Base-by-base conservation (phyloP, 2,888 invertebrate species). In the Nymphalis urticae region DNA sequence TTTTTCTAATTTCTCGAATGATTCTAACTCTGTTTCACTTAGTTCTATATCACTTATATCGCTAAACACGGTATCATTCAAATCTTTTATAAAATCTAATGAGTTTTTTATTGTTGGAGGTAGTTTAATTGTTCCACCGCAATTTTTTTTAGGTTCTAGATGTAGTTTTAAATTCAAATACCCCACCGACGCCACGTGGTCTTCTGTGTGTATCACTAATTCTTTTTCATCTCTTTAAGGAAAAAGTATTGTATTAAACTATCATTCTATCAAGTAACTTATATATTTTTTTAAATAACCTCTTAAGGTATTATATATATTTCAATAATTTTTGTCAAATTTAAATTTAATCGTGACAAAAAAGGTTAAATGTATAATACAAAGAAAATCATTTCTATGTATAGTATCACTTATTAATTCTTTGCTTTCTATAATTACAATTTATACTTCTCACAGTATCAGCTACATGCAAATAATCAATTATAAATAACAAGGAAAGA, bases 171-270 rank as follows among this genome's bases (percentile, higher is more conserved):
- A 95, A 87, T 97, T 97, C 69, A 99, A 93, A 87, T 98, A 99
- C 48, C 98, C 98, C 65, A 99, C 99, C 9, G 98, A 97, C 42
- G 98, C 98, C 82, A 99, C 96, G 2, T 97, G 96, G 93, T 99
- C 98, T 79, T 97, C 96, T 27, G 98, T 96, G 85, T 98, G 98
- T 75, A 97, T 95, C 69, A 99, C 95, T 79, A 96, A 94, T 93
- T 98, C 97, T 78, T 95, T 95, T 79, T 97, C 96, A 87, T 97
- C 97, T 83, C 97, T 97, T 91, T 75, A 90, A 90, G 73, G 77
- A 75, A 71, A 10, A 42, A 42, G 4, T 13, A 4, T 10, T 13
- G 3, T 0, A 42, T 42, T 42, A 42, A 42, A 1, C 8, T 42
- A 10, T 10, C 10, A 2, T 0, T 42, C 13, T 42, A 10, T 42